Evolutionary conservation across 2,797 vertebrate species (phyloP), one percentile per base, ranked within the genome.

Genomic region (Neosilurus mollespiculum): DNA sequence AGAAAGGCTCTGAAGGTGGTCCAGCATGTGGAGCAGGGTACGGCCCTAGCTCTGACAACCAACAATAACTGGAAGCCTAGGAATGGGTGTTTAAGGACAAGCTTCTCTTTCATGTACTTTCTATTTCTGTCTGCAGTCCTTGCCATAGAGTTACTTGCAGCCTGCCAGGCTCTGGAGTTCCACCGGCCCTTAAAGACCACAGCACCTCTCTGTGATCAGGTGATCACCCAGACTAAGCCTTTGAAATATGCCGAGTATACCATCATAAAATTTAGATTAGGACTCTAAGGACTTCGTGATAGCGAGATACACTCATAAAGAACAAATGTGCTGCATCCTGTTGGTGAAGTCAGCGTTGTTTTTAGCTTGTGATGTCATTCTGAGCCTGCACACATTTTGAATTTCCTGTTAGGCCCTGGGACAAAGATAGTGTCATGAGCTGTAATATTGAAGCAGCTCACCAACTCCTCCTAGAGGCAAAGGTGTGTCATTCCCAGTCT

Each of bases 91-190:
- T 80, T 43, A n/a, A 18, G 18, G 30, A 81, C 51, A 49, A 12
- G 2, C 1, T 18, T 61, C 9, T 72, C 8, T 49, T 26, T 24
- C 0, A 49, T 34, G 15, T 4, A 9, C 3, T 22, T 66, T 77
- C 59, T 43, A 30, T 51, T 53, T 53, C 15, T 73, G 24, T 83
- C 43, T 16, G 26, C 72, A 99, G 98, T 99, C 84, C 93, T 99
- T 86, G 96, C 97, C 34, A 97, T 99, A 11, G 98, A 99, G 91
- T 94, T 99, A 37, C 92, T 99, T 0, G 96, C 96, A 0, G 97
- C 98, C 88, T 99, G 98, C 91, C 98, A 99, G 92, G 98, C 97
- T 78, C 97, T 99, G 1, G 98, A 99, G 93, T 99, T 99, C 89
- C 95, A 98, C 79, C 97, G 97, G 81, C 97, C 98, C 59, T 95